Evolutionary conservation across 2,888 invertebrate genomes (phyloP).

Genomic region (Erpobdella octoculata): DNA sequence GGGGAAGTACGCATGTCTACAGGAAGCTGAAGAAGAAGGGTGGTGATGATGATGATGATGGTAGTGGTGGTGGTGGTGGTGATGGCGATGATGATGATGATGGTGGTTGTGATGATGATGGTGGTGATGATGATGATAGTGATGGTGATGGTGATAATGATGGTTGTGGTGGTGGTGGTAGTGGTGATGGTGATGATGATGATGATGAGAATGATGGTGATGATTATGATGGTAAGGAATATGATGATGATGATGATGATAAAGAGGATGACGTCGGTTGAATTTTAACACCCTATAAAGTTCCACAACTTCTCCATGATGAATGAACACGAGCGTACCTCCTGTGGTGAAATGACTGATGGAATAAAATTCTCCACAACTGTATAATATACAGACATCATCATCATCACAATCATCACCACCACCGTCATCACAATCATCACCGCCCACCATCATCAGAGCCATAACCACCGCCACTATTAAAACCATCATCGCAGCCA

Average conservation of each 20-base stretch:
- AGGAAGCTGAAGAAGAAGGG: not conserved
- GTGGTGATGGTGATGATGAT: not conserved
- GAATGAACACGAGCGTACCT: too few relatives aligned
- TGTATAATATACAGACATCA: too few relatives aligned
- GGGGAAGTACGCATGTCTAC: too few relatives aligned
- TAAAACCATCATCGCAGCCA: too few relatives aligned
- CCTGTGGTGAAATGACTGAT: too few relatives aligned
- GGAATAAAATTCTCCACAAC: too few relatives aligned
- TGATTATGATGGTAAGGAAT: not conserved
- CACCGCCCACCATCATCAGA: too few relatives aligned
- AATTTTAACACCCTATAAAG: too few relatives aligned
- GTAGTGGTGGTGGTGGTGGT: not conserved
- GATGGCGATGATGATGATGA: not conserved
- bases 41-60: not conserved
- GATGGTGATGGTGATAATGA: slow-evolving; percentile 11
- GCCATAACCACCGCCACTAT: too few relatives aligned
- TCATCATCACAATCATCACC: too few relatives aligned
- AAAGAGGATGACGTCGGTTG: not conserved
- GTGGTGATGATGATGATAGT: slow-evolving; percentile 4
- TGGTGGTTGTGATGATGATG: not conserved
- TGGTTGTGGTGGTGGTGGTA: not conserved
- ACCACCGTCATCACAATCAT: too few relatives aligned
- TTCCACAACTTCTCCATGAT: too few relatives aligned
- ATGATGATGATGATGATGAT: not conserved
- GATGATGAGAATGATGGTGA: not conserved